Evolutionary conservation across 2,797 vertebrate genomes (phyloP).

Genomic region (Eulemur albifrons): DNA sequence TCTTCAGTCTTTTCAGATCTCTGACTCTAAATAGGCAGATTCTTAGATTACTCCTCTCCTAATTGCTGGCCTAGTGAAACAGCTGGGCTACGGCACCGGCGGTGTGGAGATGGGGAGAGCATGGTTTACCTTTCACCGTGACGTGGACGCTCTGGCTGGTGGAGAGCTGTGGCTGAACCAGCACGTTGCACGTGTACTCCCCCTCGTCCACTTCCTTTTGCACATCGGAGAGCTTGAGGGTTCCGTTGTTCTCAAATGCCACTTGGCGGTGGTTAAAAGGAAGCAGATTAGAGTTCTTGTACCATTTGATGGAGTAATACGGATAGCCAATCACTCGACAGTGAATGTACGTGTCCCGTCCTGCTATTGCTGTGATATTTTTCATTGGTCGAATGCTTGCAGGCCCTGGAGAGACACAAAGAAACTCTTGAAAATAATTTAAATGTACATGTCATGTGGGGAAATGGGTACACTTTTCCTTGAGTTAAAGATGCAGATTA

Average conservation of each 20-base stretch:
- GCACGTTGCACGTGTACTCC: constrained; percentile 97
- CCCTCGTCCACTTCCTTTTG: constrained; percentile 96
- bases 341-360: constrained; percentile 97
- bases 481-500: background rate
- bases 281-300: constrained; percentile 96
- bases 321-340: constrained; percentile 99
- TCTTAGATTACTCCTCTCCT: background rate
- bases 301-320: constrained; percentile 99
- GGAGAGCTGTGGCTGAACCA: constrained; percentile 96
- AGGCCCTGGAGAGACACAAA: constrained; percentile 89
- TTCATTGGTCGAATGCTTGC: constrained; percentile 98
- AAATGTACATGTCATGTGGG: constrained; percentile 47
- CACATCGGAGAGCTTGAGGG: constrained; percentile 95
- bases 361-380: constrained; percentile 98
- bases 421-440: constrained; percentile 90
- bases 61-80: accelerated
- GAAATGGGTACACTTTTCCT: constrained; percentile 53
- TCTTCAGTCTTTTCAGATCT: background rate
- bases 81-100: accelerated
- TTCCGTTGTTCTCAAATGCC: constrained; percentile 98
- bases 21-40: background rate
- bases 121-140: constrained; percentile 92
- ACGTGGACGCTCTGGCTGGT: constrained; percentile 97
- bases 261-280: constrained; percentile 99
- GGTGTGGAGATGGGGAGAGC: accelerated